Conservation (phyloP, 2,888 invertebrate genomes). For the Toxonevra muliebris region DNA sequence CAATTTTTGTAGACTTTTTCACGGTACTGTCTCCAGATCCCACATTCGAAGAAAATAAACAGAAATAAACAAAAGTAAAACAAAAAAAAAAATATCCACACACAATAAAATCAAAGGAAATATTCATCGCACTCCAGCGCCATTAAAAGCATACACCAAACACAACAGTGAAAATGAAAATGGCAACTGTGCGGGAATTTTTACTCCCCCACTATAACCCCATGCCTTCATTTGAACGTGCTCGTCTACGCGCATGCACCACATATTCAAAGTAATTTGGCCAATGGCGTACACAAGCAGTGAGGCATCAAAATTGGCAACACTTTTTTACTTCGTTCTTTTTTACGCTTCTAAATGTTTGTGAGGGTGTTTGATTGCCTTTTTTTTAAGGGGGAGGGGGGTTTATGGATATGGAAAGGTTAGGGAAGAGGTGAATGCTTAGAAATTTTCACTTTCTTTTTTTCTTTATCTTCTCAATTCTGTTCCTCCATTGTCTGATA, state of each 20-base stretch:
- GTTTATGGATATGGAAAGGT: too few relatives aligned
- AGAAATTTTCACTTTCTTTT: too few relatives aligned
- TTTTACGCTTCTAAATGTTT: conserved; percentile 7
- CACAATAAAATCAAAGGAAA: too few relatives aligned
- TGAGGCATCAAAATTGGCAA: conserved; percentile 39
- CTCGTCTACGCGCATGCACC: conserved; percentile 40
- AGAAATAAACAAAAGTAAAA: too few relatives aligned
- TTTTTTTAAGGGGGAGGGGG: background rate
- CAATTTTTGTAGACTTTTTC: too few relatives aligned
- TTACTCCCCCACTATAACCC: conserved; percentile 1
- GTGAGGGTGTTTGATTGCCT: conserved; percentile 4
- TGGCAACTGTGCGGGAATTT: conserved; percentile 42
- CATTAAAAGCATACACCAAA: conserved; percentile 9
- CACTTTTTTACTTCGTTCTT: conserved; percentile 29
- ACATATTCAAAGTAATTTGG: conserved; percentile 42
- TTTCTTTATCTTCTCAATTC: background rate
- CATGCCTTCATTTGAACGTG: conserved; percentile 15
- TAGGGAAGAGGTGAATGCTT: too few relatives aligned
- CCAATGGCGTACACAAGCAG: conserved; percentile 44
- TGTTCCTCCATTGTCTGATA: background rate
- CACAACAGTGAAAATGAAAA: conserved; percentile 36
- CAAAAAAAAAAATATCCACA: too few relatives aligned
- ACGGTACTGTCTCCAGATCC: too few relatives aligned
- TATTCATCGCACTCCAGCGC: too few relatives aligned
- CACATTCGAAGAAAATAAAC: too few relatives aligned